Evolutionary conservation across 1,140 invertebrate species (phyloP).

Genomic region (Drosophila rhopaloa): DNA sequence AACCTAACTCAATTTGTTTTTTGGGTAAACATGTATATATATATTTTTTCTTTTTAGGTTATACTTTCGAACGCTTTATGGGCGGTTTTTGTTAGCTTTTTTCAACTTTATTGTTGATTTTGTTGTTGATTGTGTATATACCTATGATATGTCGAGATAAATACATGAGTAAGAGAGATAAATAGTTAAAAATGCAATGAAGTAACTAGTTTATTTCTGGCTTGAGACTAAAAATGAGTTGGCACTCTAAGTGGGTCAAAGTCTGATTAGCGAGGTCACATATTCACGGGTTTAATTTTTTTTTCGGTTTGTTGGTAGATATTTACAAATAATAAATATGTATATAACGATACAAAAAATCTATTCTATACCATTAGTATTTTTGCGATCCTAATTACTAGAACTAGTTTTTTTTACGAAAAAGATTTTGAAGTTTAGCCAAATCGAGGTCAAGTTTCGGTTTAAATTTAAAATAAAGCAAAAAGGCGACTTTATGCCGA

Average conservation of each 20-base stretch:
- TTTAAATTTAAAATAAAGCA: too few species aligned
- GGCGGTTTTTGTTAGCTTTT: constrained; percentile 49
- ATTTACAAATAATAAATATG: background rate
- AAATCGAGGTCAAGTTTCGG: too few species aligned
- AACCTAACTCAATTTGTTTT: constrained; percentile 78
- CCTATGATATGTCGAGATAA: constrained; percentile 39
- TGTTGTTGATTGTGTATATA: constrained; percentile 62
- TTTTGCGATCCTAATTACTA: too few species aligned
- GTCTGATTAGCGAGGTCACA: constrained; percentile 69
- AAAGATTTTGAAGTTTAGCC: too few species aligned
- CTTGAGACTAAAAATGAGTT: constrained; percentile 57
- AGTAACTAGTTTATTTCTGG: constrained; percentile 46
- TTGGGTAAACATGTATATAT: constrained; percentile 29
- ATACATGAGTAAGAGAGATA: constrained; percentile 51
- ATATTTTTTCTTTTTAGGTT: constrained; percentile 32
- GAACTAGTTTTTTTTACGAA: too few species aligned
- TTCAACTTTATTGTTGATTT: constrained; percentile 33
- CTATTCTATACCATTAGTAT: background rate
- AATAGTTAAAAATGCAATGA: constrained; percentile 36
- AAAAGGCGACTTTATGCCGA: too few species aligned
- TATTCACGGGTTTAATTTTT: constrained; percentile 10
- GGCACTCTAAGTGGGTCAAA: constrained; percentile 71
- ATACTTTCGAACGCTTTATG: constrained; percentile 77
- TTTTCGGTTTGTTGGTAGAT: constrained; percentile 6
- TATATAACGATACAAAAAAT: constrained; percentile 22